phyloP scores from a whole-genome alignment of 2,113 vertebrate genomes.

The Suricata suricatta region DNA sequence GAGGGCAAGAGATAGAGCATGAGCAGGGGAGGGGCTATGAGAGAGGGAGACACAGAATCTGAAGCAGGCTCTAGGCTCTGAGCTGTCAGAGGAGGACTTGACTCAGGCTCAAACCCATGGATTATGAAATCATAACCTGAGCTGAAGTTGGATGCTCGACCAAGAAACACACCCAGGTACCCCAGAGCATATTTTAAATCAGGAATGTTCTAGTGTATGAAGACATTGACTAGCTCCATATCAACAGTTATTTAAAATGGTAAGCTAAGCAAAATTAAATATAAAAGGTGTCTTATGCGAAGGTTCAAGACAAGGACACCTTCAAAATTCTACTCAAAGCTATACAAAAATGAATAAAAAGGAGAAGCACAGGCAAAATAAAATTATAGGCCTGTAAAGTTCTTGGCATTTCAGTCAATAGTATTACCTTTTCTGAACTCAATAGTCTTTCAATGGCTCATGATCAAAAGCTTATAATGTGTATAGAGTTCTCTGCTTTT shows the following conservation, averaged over 20 bases:
- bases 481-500: neutral
- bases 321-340: constrained; percentile 36
- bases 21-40: too few relatives aligned
- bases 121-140: too few relatives aligned
- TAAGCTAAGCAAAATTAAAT: constrained; percentile 27
- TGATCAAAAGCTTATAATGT: neutral
- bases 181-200: constrained; percentile 4
- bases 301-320: constrained; percentile 22
- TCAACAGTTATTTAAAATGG: neutral
- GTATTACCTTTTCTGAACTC: neutral
- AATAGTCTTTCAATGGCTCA: neutral
- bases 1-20: too few relatives aligned
- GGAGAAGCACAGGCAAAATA: neutral
- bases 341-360: constrained; percentile 38
- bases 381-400: neutral
- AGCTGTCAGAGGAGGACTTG: too few relatives aligned
- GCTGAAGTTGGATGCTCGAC: too few relatives aligned
- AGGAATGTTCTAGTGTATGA: neutral
- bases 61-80: too few relatives aligned
- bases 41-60: too few relatives aligned
- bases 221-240: neutral
- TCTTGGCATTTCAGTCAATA: neutral
- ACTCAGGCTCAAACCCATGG: too few relatives aligned
- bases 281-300: constrained; percentile 12
- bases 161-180: too few relatives aligned